Percentiles rank a stretch among this genome's conserved stretches.
phyloP scores from a whole-genome alignment of 2,888 invertebrate species.

The Campoplex capitator region DNA sequence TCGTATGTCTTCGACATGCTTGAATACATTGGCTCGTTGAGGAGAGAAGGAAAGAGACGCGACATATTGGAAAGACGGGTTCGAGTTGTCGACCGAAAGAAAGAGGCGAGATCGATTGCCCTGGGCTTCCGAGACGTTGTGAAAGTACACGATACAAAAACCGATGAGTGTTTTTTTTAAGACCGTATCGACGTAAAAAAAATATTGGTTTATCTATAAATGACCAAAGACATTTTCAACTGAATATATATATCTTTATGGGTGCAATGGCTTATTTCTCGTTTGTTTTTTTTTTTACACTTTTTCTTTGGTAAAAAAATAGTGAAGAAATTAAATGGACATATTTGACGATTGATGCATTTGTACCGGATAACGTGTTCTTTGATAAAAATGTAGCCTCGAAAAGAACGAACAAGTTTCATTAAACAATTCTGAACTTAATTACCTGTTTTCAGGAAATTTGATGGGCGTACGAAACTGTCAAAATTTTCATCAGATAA shows the following conservation, averaged over 20 bases:
- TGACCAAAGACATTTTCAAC: background rate
- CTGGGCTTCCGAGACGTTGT: conserved; percentile 26
- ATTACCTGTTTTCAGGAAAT: background rate
- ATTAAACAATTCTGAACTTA: background rate
- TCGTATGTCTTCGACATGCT: conserved; percentile 30
- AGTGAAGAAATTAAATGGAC: background rate
- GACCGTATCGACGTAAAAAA: conserved; percentile 12
- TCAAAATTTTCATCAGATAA: conserved; percentile 13
- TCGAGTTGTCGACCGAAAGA: conserved; percentile 47
- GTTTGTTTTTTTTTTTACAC: background rate
- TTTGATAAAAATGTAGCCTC: background rate
- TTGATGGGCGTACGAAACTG: background rate
- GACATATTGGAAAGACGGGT: conserved; percentile 58
- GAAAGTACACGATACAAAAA: conserved; percentile 44
- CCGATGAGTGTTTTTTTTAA: conserved; percentile 1
- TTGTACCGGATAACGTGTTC: background rate
- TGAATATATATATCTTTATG: background rate
- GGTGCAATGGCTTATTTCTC: background rate
- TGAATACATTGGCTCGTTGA: conserved; percentile 58
- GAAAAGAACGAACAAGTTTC: background rate
- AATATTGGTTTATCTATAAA: conserved; percentile 16
- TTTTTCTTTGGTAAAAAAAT: background rate
- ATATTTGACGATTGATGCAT: background rate
- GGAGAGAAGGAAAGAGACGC: conserved; percentile 3
- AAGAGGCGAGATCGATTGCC: conserved; percentile 61